Conservation (phyloP, 2,113 vertebrate genomes). For the Amphiprion ocellaris region DNA sequence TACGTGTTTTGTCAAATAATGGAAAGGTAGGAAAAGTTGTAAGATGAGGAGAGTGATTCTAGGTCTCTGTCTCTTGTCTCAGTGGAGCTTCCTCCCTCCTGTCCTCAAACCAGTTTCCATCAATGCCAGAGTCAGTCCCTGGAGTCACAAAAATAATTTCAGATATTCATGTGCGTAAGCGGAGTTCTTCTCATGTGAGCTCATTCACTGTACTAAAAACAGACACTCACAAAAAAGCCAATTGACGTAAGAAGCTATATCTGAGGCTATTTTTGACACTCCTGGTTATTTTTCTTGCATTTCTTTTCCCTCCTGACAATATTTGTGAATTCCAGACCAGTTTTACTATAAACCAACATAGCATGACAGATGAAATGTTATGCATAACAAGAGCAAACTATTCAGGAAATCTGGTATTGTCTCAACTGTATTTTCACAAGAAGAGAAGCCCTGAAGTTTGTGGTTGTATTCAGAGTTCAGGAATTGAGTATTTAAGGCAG, state of each 20-base stretch:
- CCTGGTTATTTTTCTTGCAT: constrained; percentile 75
- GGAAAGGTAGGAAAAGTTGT: constrained; percentile 11
- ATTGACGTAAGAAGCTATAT: constrained; percentile 77
- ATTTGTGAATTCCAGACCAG: constrained; percentile 77
- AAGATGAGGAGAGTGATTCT: constrained; percentile 32
- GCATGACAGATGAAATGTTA: constrained; percentile 63
- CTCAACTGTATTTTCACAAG: constrained; percentile 49
- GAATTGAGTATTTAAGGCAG: constrained; percentile 15
- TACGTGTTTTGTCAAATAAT: background rate
- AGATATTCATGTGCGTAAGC: constrained; percentile 76
- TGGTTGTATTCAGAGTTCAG: constrained; percentile 14
- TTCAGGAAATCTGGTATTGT: constrained; percentile 41
- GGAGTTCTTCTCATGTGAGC: constrained; percentile 79
- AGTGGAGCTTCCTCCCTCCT: constrained; percentile 53
- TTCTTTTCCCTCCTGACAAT: constrained; percentile 65
- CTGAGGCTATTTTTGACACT: constrained; percentile 73
- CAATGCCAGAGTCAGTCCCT: constrained; percentile 63
- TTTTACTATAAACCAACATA: constrained; percentile 74
- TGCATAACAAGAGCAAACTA: constrained; percentile 30
- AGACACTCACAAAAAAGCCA: constrained; percentile 56
- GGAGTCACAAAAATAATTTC: constrained; percentile 73
- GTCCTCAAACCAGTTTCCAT: constrained; percentile 79
- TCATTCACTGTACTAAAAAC: constrained; percentile 79
- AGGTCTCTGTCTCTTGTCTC: constrained; percentile 51
- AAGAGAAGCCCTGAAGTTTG: constrained; percentile 21